Evolutionary conservation across 2,797 vertebrate species (phyloP).

Genomic region (Anguilla obscura): DNA sequence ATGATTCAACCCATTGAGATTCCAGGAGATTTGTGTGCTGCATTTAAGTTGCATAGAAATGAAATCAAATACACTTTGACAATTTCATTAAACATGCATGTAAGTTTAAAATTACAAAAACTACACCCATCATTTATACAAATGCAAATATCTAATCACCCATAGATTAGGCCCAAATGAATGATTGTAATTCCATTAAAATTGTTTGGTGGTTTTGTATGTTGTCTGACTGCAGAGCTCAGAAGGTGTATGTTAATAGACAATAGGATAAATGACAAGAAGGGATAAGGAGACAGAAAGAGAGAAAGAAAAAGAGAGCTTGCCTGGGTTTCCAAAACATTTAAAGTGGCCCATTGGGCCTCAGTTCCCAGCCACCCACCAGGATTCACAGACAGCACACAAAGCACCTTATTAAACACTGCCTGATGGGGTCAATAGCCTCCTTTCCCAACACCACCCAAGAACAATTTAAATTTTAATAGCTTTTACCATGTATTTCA

Average conservation of each 20-base stretch:
- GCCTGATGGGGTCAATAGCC: slow-evolving; percentile 87
- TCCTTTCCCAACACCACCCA: slow-evolving; percentile 82
- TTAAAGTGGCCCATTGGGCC: slow-evolving; percentile 56
- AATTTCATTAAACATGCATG: background rate
- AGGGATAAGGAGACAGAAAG: background rate
- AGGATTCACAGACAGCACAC: slow-evolving; percentile 72
- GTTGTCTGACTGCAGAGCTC: background rate
- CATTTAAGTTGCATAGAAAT: background rate
- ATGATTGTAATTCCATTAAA: background rate
- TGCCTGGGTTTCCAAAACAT: slow-evolving; percentile 31
- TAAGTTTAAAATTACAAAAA: background rate
- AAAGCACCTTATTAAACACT: slow-evolving; percentile 88
- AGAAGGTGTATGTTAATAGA: background rate
- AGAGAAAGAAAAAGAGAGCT: slow-evolving; percentile 43
- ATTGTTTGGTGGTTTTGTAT: background rate
- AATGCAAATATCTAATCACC: background rate
- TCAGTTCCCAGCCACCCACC: slow-evolving; percentile 64
- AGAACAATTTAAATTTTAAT: slow-evolving; percentile 99
- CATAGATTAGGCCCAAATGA: background rate
- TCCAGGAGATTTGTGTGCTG: background rate
- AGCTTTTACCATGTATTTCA: slow-evolving; percentile 99
- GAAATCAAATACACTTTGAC: background rate
- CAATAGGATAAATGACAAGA: background rate
- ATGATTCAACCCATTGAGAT: background rate
- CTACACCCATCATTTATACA: background rate